Evolutionary conservation across 2,888 invertebrate genomes (phyloP).

Genomic region (Nomada ferruginata): DNA sequence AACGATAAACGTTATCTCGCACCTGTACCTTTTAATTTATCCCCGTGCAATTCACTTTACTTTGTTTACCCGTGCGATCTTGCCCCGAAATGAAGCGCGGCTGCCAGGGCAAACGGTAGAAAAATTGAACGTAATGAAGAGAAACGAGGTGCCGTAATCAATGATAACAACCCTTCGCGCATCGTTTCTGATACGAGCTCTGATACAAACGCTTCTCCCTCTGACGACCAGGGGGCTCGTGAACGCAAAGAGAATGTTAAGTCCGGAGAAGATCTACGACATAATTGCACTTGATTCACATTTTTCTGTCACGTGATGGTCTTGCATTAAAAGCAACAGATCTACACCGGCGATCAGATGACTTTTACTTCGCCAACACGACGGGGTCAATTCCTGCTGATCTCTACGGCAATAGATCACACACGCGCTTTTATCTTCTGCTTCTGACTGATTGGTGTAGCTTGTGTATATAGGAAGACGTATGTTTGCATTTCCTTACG

Average conservation of each 20-base stretch:
- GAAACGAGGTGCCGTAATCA: not conserved
- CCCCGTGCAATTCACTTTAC: conserved; percentile 1
- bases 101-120: not conserved
- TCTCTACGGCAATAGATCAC: conserved; percentile 15
- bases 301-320: conserved; percentile 42
- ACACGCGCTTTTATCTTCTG: not conserved
- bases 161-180: conserved; percentile 8
- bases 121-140: not conserved
- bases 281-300: conserved; percentile 37
- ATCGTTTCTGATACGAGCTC: not conserved
- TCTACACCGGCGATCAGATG: conserved; percentile 25
- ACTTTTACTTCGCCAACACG: conserved; percentile 33
- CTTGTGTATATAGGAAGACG: not conserved
- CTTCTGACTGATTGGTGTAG: not conserved
- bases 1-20: conserved; percentile 14
- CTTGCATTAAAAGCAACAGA: conserved; percentile 29
- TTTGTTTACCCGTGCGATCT: not conserved
- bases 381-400: conserved; percentile 17
- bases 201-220: conserved; percentile 5
- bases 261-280: conserved; percentile 43
- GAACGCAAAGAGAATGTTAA: conserved; percentile 29
- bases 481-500: not conserved
- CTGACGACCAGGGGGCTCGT: not conserved
- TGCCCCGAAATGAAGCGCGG: no score
- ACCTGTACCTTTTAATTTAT: not conserved